phyloP scores from a whole-genome alignment of 2,797 vertebrate genomes.

The Nyctibius grandis region DNA sequence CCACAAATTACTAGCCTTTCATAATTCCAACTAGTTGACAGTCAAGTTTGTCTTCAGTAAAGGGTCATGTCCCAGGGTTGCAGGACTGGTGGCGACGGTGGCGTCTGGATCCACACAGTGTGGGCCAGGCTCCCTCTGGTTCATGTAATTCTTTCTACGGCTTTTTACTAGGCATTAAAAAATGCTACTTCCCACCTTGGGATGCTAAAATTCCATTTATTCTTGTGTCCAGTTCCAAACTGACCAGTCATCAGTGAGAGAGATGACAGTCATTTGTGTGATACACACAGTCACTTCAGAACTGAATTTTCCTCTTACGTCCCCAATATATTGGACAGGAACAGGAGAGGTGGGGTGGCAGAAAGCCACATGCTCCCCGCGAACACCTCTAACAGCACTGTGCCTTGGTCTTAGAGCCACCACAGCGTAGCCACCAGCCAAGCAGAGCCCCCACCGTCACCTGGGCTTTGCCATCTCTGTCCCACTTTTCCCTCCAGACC shows the following conservation, averaged over 20 bases:
- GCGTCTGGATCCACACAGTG: neutral
- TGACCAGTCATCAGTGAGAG: neutral
- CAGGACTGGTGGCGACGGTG: accelerated
- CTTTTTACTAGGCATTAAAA: neutral
- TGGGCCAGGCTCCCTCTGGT: neutral
- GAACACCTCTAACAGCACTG: neutral
- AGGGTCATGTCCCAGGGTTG: neutral
- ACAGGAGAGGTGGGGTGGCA: neutral
- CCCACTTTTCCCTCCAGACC: accelerated
- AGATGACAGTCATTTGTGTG: neutral
- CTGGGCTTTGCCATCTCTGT: neutral
- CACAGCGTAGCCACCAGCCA: accelerated
- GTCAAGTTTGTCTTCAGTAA: neutral
- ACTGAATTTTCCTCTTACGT: neutral
- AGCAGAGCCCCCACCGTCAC: neutral
- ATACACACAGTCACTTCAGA: neutral
- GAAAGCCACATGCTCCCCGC: accelerated
- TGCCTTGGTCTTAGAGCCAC: neutral
- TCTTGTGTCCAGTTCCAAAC: neutral
- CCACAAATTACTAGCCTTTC: neutral
- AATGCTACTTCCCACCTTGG: neutral
- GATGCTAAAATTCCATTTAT: neutral
- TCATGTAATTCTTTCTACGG: neutral
- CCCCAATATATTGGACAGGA: neutral
- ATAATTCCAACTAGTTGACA: neutral